A percentile compares a stretch with the other conserved stretches of the same genome.
These are phyloP conservation scores for Rhinophrynus dorsalis DNA, from an alignment of 2,797 vertebrate genomes.

Conservation along the genomic window DNA sequence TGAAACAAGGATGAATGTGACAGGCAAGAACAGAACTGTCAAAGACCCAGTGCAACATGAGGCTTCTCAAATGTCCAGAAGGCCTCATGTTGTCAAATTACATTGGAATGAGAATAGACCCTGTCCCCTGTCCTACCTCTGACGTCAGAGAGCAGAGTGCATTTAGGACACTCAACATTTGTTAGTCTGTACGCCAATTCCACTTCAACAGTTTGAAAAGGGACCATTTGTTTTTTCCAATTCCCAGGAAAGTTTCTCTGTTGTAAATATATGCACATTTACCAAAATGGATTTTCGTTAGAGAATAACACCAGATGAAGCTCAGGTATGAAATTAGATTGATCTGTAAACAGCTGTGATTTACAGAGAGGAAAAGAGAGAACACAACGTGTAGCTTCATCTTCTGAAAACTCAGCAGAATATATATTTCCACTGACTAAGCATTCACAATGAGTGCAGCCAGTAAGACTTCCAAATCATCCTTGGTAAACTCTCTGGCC, in stretches of 20 bases:
- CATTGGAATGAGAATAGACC: conserved; percentile 53
- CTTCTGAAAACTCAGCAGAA: conserved; percentile 50
- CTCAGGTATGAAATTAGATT: background rate
- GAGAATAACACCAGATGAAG: conserved; percentile 6
- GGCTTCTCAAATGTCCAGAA: conserved; percentile 71
- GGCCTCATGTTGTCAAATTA: conserved; percentile 67
- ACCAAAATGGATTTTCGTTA: background rate
- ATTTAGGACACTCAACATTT: conserved; percentile 70
- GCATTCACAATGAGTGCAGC: conserved; percentile 59
- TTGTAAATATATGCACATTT: background rate
- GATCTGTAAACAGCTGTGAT: conserved; percentile 40
- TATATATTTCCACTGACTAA: conserved; percentile 55
- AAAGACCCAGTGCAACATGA: conserved; percentile 57
- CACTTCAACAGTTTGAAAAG: conserved; percentile 18
- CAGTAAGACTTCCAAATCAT: conserved; percentile 59
- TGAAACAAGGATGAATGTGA: conserved; percentile 62
- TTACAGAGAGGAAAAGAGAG: conserved; percentile 33
- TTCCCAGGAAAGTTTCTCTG: background rate
- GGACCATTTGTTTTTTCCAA: conserved; percentile 12
- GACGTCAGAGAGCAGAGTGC: conserved; percentile 67
- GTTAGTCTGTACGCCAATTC: conserved; percentile 63
- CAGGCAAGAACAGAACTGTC: conserved; percentile 63
- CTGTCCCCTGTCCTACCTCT: conserved; percentile 62
- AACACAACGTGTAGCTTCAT: conserved; percentile 26
- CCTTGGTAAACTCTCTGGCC: conserved; percentile 79